A percentile compares a stretch with the other conserved stretches of the same genome.
Evolutionary conservation across 2,113 vertebrate genomes (phyloP).

Genomic region (Sorex fumeus): DNA sequence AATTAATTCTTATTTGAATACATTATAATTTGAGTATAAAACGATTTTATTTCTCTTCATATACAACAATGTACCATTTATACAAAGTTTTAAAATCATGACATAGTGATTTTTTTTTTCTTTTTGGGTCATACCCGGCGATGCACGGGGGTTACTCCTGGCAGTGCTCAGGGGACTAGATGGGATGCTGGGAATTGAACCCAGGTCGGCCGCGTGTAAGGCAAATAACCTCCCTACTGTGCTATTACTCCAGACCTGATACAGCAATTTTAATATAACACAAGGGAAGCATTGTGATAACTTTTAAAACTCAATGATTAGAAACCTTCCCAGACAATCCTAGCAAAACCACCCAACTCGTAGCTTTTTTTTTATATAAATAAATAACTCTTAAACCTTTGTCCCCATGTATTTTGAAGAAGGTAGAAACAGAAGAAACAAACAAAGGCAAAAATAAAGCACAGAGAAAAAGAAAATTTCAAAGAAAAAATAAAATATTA

Average conservation of each 20-base stretch:
- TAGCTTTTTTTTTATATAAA: background rate
- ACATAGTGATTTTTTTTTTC: too few species aligned
- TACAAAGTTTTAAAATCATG: background rate
- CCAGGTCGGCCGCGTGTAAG: too few species aligned
- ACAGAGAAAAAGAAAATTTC: background rate
- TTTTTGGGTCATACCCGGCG: too few species aligned
- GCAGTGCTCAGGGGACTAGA: too few species aligned
- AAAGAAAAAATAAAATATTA: conserved; percentile 14
- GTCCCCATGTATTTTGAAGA: background rate
- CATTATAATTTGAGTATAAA: background rate
- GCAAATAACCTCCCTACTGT: too few species aligned
- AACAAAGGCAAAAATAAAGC: background rate
- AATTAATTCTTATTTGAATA: conserved; percentile 3
- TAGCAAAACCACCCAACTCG: background rate
- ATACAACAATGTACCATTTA: background rate
- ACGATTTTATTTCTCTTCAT: background rate
- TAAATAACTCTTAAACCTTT: conserved; percentile 18
- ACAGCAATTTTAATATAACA: too few species aligned
- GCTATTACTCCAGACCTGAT: too few species aligned
- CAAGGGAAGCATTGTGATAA: conserved; percentile 9
- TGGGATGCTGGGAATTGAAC: too few species aligned
- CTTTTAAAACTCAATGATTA: background rate
- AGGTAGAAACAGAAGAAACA: background rate
- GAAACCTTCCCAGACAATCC: background rate
- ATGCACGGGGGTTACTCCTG: too few species aligned